Evolutionary conservation across 1,140 invertebrate genomes (phyloP).

Genomic region (Diorhabda carinulata): DNA sequence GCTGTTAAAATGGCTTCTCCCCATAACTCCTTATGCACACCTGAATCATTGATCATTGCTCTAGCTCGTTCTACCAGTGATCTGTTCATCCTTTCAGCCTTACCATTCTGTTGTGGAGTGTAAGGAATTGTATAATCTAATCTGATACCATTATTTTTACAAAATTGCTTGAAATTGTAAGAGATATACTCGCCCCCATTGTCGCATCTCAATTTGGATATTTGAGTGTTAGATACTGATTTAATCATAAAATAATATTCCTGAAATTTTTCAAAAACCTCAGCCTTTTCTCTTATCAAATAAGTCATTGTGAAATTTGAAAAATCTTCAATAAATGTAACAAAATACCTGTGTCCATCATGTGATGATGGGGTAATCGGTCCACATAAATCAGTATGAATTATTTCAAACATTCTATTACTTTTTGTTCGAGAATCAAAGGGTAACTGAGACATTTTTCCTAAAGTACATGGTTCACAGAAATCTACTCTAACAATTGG

Average conservation of each 20-base stretch:
- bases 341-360: conserved; percentile 42
- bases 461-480: conserved; percentile 34
- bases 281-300: conserved; percentile 20
- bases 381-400: too few species aligned
- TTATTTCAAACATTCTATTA: conserved; percentile 18
- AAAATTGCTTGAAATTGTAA: conserved; percentile 32
- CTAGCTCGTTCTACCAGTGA: conserved; percentile 48
- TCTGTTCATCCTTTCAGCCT: conserved; percentile 38
- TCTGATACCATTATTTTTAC: conserved; percentile 29
- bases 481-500: conserved; percentile 15
- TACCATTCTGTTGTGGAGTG: conserved; percentile 48
- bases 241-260: conserved; percentile 16
- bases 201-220: conserved; percentile 27
- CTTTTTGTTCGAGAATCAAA: conserved; percentile 31
- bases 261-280: conserved; percentile 21
- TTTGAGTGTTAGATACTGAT: conserved; percentile 19
- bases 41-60: conserved; percentile 36
- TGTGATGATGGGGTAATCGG: conserved; percentile 34
- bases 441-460: conserved; percentile 31
- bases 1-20: conserved; percentile 26
- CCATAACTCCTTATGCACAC: conserved; percentile 29
- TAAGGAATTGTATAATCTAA: conserved; percentile 39
- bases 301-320: conserved; percentile 22
- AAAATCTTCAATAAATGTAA: conserved; percentile 37
- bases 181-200: conserved; percentile 36